These are phyloP conservation scores for Petrocephalus zakoni DNA, from an alignment of 2,113 vertebrate species.

Conservation along the genomic window DNA sequence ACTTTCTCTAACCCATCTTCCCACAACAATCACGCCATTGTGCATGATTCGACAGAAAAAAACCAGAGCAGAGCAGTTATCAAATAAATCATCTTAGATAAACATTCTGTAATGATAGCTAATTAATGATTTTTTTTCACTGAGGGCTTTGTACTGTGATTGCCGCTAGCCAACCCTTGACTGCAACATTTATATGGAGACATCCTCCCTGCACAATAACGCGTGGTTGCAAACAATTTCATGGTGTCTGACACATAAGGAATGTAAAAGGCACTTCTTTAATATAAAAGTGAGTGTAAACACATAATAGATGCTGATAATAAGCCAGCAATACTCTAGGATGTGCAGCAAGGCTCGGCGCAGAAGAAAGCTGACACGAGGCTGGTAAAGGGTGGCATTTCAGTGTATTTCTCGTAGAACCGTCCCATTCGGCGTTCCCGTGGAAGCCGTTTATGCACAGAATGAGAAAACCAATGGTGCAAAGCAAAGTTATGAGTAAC, in stretches of 20 bases:
- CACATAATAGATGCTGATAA: neutral
- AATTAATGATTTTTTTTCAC: neutral
- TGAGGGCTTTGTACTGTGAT: neutral
- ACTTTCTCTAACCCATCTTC: neutral
- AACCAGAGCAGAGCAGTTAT: neutral
- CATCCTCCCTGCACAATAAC: neutral
- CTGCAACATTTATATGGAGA: neutral
- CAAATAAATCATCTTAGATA: neutral
- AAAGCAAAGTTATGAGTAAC: neutral
- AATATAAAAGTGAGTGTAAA: neutral
- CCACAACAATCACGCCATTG: neutral
- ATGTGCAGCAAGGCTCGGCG: neutral
- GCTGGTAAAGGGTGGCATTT: neutral
- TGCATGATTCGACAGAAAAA: neutral
- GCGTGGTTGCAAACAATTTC: neutral
- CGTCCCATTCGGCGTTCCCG: neutral
- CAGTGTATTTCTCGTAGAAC: neutral
- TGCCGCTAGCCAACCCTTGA: neutral
- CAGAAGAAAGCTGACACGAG: neutral
- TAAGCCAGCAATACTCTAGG: neutral
- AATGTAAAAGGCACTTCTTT: conserved; percentile 5
- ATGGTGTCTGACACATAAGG: neutral
- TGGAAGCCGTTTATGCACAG: neutral
- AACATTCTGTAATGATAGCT: neutral
- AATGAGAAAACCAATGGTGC: neutral